These are phyloP conservation scores for Oxyruncus cristatus DNA, from an alignment of 2,113 vertebrate genomes.

Conservation along the genomic window DNA sequence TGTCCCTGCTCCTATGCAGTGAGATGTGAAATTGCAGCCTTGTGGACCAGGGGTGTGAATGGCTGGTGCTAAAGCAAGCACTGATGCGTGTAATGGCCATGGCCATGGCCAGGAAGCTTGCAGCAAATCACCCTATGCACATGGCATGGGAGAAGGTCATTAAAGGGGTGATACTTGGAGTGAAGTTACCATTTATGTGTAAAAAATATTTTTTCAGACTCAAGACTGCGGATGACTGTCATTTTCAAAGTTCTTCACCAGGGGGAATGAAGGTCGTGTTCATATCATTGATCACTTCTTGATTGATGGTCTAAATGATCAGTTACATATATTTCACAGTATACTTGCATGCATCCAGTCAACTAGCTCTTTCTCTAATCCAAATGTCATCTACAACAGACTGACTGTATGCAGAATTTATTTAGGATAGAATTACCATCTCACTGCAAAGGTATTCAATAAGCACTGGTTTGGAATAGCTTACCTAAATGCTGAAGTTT, in stretches of 20 bases:
- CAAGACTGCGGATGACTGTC: neutral
- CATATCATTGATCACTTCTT: neutral
- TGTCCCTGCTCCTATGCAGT: neutral
- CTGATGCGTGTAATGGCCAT: neutral
- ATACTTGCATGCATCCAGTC: neutral
- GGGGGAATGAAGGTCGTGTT: neutral
- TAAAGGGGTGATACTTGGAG: neutral
- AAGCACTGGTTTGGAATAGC: neutral
- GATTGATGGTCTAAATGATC: neutral
- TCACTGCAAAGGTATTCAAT: neutral
- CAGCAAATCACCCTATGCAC: neutral
- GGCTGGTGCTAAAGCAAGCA: neutral
- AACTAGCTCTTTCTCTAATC: neutral
- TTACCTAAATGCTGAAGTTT: neutral
- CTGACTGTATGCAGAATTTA: accelerated
- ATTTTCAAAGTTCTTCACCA: neutral
- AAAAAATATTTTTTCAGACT: neutral
- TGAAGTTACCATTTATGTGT: neutral
- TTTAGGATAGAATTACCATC: neutral
- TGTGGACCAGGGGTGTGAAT: neutral
- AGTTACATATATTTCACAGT: neutral
- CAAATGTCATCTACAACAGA: neutral
- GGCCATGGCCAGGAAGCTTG: neutral
- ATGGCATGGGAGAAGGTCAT: neutral
- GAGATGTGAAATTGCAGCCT: conserved; percentile 32